Evolutionary conservation across 1,140 invertebrate species (phyloP).

Genomic region (Drosophila parvula): DNA sequence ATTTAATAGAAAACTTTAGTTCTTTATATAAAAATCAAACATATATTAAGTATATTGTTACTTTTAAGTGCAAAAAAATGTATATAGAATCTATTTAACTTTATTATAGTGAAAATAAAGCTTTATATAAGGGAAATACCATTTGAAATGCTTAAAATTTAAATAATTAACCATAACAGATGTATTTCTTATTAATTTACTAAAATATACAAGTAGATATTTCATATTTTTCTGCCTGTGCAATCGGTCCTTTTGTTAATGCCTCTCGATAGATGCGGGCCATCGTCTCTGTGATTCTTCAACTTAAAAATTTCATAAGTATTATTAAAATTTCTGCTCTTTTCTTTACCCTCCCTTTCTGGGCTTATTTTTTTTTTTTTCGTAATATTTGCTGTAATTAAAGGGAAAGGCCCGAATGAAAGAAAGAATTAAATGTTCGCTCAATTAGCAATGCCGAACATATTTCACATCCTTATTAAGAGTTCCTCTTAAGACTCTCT

Average conservation of each 20-base stretch:
- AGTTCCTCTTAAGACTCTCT: constrained; percentile 40
- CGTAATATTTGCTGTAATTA: constrained; percentile 35
- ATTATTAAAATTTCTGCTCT: constrained; percentile 31
- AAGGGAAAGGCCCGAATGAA: constrained; percentile 31
- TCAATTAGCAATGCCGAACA: constrained; percentile 75
- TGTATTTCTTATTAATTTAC: background rate
- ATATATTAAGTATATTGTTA: background rate
- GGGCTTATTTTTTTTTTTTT: background rate
- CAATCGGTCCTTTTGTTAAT: constrained; percentile 46
- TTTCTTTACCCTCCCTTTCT: background rate
- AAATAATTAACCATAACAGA: too few species aligned
- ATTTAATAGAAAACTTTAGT: background rate
- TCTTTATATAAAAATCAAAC: background rate
- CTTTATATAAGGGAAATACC: background rate
- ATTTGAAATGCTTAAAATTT: background rate
- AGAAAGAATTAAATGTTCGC: constrained; percentile 58
- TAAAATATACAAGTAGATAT: background rate
- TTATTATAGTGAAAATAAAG: too few species aligned
- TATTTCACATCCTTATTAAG: constrained; percentile 81
- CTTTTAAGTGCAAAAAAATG: background rate
- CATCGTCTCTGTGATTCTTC: constrained; percentile 54
- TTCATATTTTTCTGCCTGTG: constrained; percentile 9
- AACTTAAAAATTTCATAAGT: constrained; percentile 47
- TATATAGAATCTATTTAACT: too few species aligned
- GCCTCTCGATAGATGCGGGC: constrained; percentile 57